Base-by-base conservation (phyloP, 2,113 vertebrate genomes). In the Corydoras maculifer region DNA sequence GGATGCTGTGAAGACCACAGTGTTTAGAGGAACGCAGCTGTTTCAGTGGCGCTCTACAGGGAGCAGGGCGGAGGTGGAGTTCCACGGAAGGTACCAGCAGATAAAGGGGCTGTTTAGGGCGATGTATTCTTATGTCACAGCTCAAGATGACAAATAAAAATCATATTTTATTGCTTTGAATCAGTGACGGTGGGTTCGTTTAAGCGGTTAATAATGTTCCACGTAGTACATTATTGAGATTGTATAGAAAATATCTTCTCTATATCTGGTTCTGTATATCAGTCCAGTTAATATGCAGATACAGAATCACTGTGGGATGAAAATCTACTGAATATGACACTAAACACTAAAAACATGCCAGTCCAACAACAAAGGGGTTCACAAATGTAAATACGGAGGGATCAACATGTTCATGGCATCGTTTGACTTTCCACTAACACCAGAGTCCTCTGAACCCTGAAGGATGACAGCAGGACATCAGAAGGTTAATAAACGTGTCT, bases 41-140 rank as follows among this genome's bases (percentile, higher is more conserved):
- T 93, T 98, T 82, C 87, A 86, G 79, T 99, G 95, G 95, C 88
- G 90, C 6, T 97, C 97, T 0, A 82, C 86, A 2, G 93, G 95
- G 78, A 98, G 90, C 79, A 92, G 91, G 78, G 95, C 89, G 0
- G 95, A 98, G 82, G 80, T 98, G 62, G 96, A 98, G 73, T 96
- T 99, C 77, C 90, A 94, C 31, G 90, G 91, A 57, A 90, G 89
- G 8, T 89, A 93, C 78, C 86, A 91, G 78, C 84, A 87, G 53
- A 80, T 82, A 0, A 79, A 9, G 13, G 82, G 79, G 68, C 86
- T 75, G 68, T 94, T 99, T 77, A 86, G 85, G 74, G 96, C 94
- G 9, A 84, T 87, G 74, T 98, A 94, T 80, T 90, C 87, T 2
- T 88, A 89, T 61, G 61, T 89, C 49, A 74, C 7, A 0, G 66